phyloP scores from a whole-genome alignment of 2,888 invertebrate species.

The Quadroppia sp. region DNA sequence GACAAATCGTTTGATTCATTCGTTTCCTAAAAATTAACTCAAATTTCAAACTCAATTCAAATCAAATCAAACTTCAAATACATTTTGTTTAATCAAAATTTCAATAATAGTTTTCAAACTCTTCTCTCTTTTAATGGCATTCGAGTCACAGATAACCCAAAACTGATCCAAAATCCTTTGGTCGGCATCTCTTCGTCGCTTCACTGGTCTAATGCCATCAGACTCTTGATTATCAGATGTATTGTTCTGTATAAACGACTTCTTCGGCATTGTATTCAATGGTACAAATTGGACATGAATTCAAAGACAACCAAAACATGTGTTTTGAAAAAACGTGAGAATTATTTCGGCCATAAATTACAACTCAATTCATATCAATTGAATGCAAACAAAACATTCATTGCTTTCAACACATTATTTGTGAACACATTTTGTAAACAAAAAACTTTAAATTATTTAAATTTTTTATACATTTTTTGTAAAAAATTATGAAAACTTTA shows the following conservation, averaged over 20 bases:
- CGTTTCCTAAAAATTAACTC: conserved; percentile 57
- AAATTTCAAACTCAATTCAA: conserved; percentile 37
- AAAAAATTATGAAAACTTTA: background rate
- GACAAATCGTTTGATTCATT: conserved; percentile 58
- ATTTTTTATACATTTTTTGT: too few species aligned
- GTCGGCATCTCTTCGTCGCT: conserved; percentile 23
- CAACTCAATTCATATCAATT: too few species aligned
- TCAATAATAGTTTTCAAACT: conserved; percentile 35
- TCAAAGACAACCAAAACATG: background rate
- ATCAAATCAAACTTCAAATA: background rate
- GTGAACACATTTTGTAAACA: background rate
- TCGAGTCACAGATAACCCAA: conserved; percentile 37
- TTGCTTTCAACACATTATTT: too few species aligned
- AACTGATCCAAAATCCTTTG: conserved; percentile 39
- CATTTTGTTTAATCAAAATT: conserved; percentile 31
- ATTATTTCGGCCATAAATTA: too few species aligned
- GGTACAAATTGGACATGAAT: background rate
- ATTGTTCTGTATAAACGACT: background rate
- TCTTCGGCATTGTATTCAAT: too few species aligned
- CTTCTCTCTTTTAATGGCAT: conserved; percentile 26
- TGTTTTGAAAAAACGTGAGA: background rate
- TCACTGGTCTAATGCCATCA: background rate
- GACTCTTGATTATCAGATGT: background rate
- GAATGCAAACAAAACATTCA: too few species aligned
- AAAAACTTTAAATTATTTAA: background rate